These are phyloP conservation scores for Jordanella pulchra DNA, from an alignment of 2,797 vertebrate species.

Conservation along the genomic window DNA sequence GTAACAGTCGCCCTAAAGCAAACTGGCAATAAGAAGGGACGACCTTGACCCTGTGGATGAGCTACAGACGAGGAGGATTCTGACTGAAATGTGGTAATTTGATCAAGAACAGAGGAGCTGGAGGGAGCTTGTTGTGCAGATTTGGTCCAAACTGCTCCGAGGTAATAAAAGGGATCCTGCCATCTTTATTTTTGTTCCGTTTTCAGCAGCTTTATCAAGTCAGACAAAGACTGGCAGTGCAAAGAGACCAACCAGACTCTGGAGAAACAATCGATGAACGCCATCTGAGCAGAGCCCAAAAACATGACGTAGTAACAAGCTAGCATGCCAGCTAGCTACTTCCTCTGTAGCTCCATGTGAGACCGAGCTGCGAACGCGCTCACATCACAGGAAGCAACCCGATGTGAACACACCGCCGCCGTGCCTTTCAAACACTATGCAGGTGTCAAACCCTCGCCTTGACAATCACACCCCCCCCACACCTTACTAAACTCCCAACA, in stretches of 20 bases:
- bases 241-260: not conserved
- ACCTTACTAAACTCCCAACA: slow-evolving; percentile 6
- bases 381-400: not conserved
- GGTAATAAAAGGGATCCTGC: slow-evolving; percentile 65
- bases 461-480: slow-evolving; percentile 70
- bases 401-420: slow-evolving; percentile 48
- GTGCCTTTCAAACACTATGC: slow-evolving; percentile 80
- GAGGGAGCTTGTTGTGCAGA: slow-evolving; percentile 35
- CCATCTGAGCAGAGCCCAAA: slow-evolving; percentile 75
- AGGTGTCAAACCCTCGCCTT: slow-evolving; percentile 59
- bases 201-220: slow-evolving; percentile 18
- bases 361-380: slow-evolving; percentile 8
- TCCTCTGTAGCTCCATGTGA: not conserved
- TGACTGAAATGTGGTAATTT: slow-evolving; percentile 26
- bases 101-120: slow-evolving; percentile 25
- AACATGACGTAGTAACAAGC: slow-evolving; percentile 38
- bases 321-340: not conserved
- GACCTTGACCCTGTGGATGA: slow-evolving; percentile 9
- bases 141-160: slow-evolving; percentile 48
- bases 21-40: slow-evolving; percentile 28
- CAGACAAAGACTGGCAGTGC: slow-evolving; percentile 8
- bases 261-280: slow-evolving; percentile 29
- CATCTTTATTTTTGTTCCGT: slow-evolving; percentile 33
- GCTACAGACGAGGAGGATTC: slow-evolving; percentile 30
- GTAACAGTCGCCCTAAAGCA: slow-evolving; percentile 9